phyloP scores from a whole-genome alignment of 2,797 vertebrate genomes.

The Anolis apletophallus region DNA sequence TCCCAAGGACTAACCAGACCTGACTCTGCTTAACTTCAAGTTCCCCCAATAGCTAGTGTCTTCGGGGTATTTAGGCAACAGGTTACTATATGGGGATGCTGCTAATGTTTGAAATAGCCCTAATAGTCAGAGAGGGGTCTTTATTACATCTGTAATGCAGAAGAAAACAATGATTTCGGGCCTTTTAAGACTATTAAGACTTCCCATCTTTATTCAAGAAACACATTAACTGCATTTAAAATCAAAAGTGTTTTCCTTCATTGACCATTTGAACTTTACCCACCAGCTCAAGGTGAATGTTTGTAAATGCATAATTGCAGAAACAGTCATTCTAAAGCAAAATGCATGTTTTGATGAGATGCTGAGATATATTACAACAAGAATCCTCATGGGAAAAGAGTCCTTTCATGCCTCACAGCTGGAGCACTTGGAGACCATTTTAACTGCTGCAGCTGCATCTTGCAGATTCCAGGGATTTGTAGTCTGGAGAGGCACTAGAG shows the following conservation, averaged over 20 bases:
- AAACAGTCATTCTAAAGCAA: neutral
- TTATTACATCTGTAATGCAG: neutral
- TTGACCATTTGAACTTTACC: neutral
- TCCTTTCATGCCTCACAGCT: too few relatives aligned
- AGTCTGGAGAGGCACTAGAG: too few relatives aligned
- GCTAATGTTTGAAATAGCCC: neutral
- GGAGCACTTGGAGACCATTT: too few relatives aligned
- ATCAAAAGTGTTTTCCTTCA: neutral
- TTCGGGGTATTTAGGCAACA: too few relatives aligned
- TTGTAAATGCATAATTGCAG: neutral
- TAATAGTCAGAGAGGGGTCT: neutral
- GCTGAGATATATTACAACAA: neutral
- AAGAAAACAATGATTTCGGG: neutral
- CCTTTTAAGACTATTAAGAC: neutral
- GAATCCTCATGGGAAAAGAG: neutral
- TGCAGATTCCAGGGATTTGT: too few relatives aligned
- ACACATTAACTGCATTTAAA: neutral
- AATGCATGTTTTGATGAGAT: neutral
- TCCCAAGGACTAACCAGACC: too few relatives aligned
- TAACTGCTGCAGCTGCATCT: too few relatives aligned
- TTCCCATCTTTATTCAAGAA: neutral
- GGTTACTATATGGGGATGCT: neutral
- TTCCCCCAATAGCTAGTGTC: too few relatives aligned
- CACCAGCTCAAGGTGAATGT: neutral
- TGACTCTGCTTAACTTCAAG: too few relatives aligned